Percentiles rank a stretch among this genome's conserved stretches.
Conservation (phyloP, 2,888 invertebrate species). For the Pimpla rufipes region DNA sequence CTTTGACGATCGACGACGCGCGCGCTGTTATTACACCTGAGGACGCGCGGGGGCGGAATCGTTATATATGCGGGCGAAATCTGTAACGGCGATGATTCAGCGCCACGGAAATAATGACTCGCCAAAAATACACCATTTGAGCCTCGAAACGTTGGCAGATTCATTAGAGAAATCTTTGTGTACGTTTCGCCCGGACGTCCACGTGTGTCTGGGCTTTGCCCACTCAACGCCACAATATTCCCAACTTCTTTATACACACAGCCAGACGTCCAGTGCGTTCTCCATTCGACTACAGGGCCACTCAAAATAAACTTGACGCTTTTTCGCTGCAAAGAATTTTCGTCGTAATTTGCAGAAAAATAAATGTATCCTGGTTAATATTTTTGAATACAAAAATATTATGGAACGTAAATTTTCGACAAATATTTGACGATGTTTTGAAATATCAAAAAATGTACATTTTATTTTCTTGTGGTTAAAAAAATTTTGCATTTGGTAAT, state of each 20-base stretch:
- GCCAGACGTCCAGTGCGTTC: no score
- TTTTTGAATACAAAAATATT: no score
- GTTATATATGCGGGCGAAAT: neutral
- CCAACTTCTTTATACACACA: neutral
- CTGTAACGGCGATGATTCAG: constrained; percentile 24
- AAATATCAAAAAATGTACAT: no score
- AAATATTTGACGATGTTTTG: no score
- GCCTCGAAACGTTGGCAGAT: neutral
- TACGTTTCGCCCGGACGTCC: neutral
- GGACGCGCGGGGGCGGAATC: neutral
- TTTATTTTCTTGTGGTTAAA: no score
- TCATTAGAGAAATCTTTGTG: neutral
- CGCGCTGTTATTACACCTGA: neutral
- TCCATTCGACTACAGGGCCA: no score
- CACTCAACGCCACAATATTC: neutral
- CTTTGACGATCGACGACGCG: neutral
- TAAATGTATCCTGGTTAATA: no score
- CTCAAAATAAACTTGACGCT: no score
- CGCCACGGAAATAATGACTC: neutral
- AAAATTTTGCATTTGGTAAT: no score
- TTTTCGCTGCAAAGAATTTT: neutral
- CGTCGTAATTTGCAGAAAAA: no score
- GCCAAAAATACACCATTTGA: constrained; percentile 15
- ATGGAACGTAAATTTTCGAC: no score
- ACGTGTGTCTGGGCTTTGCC: neutral